Evolutionary conservation across 1,140 invertebrate species (phyloP).

Genomic region (Coelopa frigida): DNA sequence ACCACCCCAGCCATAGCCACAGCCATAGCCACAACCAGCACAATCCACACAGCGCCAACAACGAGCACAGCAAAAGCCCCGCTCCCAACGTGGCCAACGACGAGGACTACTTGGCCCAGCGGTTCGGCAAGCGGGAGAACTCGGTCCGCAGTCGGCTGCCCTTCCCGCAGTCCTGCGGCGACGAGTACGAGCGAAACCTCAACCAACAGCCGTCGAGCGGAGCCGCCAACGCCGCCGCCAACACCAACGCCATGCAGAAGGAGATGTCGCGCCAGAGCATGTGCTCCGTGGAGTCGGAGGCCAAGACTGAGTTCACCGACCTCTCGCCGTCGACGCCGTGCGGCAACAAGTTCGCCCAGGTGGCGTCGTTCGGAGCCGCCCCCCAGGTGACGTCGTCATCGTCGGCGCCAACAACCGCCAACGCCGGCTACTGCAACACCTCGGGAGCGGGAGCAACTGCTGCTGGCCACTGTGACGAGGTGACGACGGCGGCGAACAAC

Average conservation of each 20-base stretch:
- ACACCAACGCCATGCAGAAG: constrained; percentile 45
- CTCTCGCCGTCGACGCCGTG: constrained; percentile 41
- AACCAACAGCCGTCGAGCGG: constrained; percentile 27
- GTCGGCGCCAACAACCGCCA: not conserved
- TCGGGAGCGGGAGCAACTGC: not conserved
- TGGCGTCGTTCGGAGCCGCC: not conserved
- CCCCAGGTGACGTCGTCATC: constrained; percentile 6
- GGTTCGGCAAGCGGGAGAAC: constrained; percentile 49
- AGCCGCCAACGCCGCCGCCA: constrained; percentile 22
- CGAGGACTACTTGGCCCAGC: constrained; percentile 51
- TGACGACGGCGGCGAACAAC: too few species aligned
- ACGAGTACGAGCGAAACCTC: constrained; percentile 33
- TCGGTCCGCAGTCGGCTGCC: constrained; percentile 53
- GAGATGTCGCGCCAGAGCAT: constrained; percentile 50
- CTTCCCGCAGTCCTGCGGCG: constrained; percentile 47
- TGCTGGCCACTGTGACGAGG: too few species aligned
- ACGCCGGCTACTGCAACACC: constrained; percentile 4
- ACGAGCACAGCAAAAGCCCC: constrained; percentile 28
- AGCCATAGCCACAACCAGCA: constrained; percentile 15
- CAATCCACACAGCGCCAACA: constrained; percentile 26
- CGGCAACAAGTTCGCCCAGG: constrained; percentile 17
- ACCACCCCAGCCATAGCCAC: not conserved
- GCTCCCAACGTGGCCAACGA: constrained; percentile 28
- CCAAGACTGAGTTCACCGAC: constrained; percentile 44
- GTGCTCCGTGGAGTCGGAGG: constrained; percentile 44